phyloP scores from a whole-genome alignment of 2,797 vertebrate genomes.

The Lophotriccus pileatus region DNA sequence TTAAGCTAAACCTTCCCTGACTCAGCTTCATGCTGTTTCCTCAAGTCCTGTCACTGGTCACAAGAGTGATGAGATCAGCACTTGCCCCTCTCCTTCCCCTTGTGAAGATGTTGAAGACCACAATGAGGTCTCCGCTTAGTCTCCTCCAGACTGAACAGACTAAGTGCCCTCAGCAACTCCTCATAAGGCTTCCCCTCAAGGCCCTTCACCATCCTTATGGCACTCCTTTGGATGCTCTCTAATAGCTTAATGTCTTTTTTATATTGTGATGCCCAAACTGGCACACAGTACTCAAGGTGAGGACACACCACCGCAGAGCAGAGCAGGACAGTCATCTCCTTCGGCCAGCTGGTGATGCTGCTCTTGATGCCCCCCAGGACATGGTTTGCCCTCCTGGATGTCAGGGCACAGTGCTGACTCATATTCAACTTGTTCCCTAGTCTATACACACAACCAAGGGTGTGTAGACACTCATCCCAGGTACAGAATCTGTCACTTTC shows the following conservation, averaged over 20 bases:
- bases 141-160: neutral
- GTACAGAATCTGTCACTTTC: fast-evolving
- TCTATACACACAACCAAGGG: neutral
- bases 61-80: neutral
- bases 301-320: fast-evolving
- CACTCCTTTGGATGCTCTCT: neutral
- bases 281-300: fast-evolving
- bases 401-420: neutral
- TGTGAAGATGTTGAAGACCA: neutral
- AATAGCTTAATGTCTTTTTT: neutral
- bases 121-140: neutral
- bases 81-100: neutral
- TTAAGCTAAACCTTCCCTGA: neutral
- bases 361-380: fast-evolving
- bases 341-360: fast-evolving
- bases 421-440: fast-evolving
- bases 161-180: neutral
- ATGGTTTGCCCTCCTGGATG: fast-evolving
- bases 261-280: neutral
- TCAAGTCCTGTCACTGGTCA: neutral
- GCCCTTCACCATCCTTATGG: neutral
- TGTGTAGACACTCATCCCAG: no score
- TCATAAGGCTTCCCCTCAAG: fast-evolving
- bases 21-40: neutral
- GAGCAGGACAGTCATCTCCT: neutral